Base-by-base conservation (phyloP, 2,888 invertebrate genomes). In the Leptinotarsa tumamoca region DNA sequence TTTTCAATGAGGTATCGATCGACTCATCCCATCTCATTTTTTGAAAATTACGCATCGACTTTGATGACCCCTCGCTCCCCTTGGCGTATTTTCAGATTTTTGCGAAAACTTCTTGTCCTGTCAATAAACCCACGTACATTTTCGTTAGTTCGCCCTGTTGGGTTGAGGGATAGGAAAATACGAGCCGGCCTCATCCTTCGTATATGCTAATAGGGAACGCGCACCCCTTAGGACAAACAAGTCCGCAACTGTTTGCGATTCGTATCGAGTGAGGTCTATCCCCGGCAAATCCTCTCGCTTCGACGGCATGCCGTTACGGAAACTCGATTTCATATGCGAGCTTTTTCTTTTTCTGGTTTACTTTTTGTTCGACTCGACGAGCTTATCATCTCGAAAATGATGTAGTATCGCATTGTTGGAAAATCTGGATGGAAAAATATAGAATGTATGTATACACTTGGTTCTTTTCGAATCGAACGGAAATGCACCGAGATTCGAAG, bases 181-280 rank as follows among this genome's bases (percentile, higher is more conserved):
- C n/a, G 54, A 56, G 43, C 4, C 54, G 52, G 52, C 21, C 18
- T 18, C 14, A 58, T 58, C 63, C 63, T 43, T 63, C 63, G n/a
- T n/a, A 43, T 43, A 63, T 63, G 63, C 43, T 63, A 63, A 63
- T 63, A 33, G 43, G 63, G 43, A 63, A 43, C 10, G 63, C 68
- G 33, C 17, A 33, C 56, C 69, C 69, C 69, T 14, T 43, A 69
- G 69, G 69, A 56, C 69, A 69, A 69, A 69, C 69, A 54, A 52
- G 52, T 27, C 51, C 52, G 52, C 52, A 68, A 68, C 54, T 69
- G 69, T 69, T 56, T 69, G 69, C 69, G 69, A 69, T 69, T 69
- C 69, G 69, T 69, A 69, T 69, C 69, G 56, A 69, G 54, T 56
- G 68, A 33, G 68, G 52, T 69, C 56, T 33, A 56, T 56, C 56